Evolutionary conservation across 2,888 invertebrate genomes (phyloP).

Genomic region (Apamea crenata): DNA sequence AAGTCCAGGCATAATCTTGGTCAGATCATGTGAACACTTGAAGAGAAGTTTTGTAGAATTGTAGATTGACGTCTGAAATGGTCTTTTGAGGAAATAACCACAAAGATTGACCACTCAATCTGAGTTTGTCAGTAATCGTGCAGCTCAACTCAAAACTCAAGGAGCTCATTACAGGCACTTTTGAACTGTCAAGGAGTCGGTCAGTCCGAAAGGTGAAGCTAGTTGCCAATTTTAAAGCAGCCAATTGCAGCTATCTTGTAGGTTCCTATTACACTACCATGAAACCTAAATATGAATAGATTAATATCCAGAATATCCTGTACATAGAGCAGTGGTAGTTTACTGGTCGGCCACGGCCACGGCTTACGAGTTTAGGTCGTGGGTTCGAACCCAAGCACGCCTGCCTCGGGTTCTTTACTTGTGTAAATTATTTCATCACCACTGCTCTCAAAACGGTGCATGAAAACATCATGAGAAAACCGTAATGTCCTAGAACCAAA

Average conservation of each 20-base stretch:
- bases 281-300: neutral
- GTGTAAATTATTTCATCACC: no score
- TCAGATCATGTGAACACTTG: neutral
- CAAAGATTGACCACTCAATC: neutral
- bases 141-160: neutral
- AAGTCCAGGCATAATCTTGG: neutral
- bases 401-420: no score
- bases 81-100: neutral
- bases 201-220: neutral
- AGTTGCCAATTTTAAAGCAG: neutral
- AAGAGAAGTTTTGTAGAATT: no score
- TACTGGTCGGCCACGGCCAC: no score
- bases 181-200: neutral
- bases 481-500: no score
- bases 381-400: no score
- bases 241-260: neutral
- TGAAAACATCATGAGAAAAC: no score
- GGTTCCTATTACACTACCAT: neutral
- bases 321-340: no score
- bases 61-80: neutral
- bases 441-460: no score
- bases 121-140: neutral
- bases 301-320: no score
- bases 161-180: neutral
- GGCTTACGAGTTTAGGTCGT: no score